A percentile compares a stretch with the other conserved stretches of the same genome.
phyloP scores from a whole-genome alignment of 2,113 vertebrate species.

The Proteles cristata region DNA sequence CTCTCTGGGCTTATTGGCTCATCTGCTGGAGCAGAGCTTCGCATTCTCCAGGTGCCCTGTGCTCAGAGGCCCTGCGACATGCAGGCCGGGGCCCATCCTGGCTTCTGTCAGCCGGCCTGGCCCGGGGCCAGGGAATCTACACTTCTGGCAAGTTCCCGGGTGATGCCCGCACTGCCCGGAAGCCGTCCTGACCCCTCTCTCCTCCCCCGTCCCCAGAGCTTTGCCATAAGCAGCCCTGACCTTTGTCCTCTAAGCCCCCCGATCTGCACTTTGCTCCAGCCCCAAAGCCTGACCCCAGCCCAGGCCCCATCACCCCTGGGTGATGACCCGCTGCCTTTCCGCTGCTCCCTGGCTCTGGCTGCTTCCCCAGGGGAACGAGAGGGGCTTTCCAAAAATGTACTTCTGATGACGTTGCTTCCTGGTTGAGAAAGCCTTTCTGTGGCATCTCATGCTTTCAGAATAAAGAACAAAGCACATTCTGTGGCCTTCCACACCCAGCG shows the following conservation, averaged over 20 bases:
- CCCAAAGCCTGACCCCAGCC: background rate
- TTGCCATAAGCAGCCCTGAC: too few species aligned
- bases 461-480: background rate
- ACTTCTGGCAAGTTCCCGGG: background rate
- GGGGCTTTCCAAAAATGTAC: background rate
- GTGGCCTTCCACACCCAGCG: background rate
- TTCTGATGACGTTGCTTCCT: background rate
- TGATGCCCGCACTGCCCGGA: background rate
- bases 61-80: background rate
- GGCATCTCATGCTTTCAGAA: background rate
- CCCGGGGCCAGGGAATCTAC: background rate
- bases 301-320: background rate
- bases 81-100: too few species aligned
- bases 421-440: background rate
- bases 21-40: too few species aligned
- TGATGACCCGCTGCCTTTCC: background rate
- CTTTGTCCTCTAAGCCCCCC: background rate
- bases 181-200: background rate
- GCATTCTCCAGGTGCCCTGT: too few species aligned
- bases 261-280: background rate
- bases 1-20: too few species aligned
- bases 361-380: too few species aligned
- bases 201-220: too few species aligned
- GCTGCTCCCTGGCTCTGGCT: background rate
- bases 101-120: background rate